Conservation (phyloP, 2,888 invertebrate species). For the Corbicula japonica region DNA sequence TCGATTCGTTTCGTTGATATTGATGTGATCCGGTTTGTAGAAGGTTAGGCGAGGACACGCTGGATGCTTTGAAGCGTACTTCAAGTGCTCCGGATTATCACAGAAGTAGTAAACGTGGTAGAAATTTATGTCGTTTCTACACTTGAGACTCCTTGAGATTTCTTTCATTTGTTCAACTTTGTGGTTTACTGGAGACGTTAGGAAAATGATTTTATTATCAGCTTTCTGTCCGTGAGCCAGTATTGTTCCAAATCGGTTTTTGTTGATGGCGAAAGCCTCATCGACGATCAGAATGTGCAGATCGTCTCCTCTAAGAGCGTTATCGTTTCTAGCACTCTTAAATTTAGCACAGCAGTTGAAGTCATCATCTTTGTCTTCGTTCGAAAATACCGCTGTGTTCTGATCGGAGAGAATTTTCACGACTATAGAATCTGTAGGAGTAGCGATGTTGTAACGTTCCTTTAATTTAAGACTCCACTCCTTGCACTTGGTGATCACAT, state of each 20-base stretch:
- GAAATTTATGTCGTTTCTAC: constrained; percentile 23
- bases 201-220: constrained; percentile 27
- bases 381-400: neutral
- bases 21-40: constrained; percentile 32
- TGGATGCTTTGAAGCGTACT: constrained; percentile 23
- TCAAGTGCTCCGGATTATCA: constrained; percentile 15
- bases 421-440: constrained; percentile 26
- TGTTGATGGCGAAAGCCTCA: constrained; percentile 27
- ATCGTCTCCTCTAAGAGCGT: constrained; percentile 32
- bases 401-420: constrained; percentile 11
- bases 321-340: constrained; percentile 33
- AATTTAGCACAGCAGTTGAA: constrained; percentile 30
- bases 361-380: constrained; percentile 15
- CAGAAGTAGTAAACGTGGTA: constrained; percentile 24
- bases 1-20: constrained; percentile 23
- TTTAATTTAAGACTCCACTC: constrained; percentile 20
- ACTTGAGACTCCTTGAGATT: constrained; percentile 8
- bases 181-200: constrained; percentile 31
- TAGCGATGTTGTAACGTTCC: constrained; percentile 11
- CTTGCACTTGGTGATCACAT: constrained; percentile 26
- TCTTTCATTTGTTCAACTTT: constrained; percentile 25
- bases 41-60: constrained; percentile 34
- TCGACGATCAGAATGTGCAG: constrained; percentile 20
- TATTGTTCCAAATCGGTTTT: constrained; percentile 22
- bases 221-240: constrained; percentile 30